Conservation (phyloP, 2,797 vertebrate genomes). For the Paedocypris micromegethes region DNA sequence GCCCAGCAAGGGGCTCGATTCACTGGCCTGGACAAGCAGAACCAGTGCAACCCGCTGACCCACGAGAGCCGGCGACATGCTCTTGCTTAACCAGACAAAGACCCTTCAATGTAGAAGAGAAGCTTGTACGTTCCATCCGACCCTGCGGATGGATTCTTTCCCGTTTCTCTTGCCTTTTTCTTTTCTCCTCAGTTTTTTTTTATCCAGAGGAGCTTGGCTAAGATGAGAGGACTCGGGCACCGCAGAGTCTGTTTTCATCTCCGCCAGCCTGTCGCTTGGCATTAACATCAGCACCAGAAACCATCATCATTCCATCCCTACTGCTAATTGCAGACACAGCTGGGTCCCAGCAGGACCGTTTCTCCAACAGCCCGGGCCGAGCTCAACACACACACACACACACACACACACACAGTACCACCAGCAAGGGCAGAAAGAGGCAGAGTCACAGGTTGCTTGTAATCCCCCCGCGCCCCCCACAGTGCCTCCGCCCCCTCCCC, state of each 20-base stretch:
- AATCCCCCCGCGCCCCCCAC: conserved; percentile 89
- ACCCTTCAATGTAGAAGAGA: conserved; percentile 51
- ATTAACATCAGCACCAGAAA: conserved; percentile 94
- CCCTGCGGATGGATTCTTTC: background rate
- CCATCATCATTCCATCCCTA: conserved; percentile 98
- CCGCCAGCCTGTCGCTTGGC: conserved; percentile 91
- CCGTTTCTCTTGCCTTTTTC: conserved; percentile 28
- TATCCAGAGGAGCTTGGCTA: background rate
- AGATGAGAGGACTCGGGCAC: conserved; percentile 20
- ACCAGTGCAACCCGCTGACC: conserved; percentile 42
- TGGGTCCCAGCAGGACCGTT: conserved; percentile 91
- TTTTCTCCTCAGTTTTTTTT: conserved; percentile 16
- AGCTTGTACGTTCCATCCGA: conserved; percentile 37
- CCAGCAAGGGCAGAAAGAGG: conserved; percentile 97
- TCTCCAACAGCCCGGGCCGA: conserved; percentile 76
- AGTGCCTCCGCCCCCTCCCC: conserved; percentile 77
- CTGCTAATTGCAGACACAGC: conserved; percentile 99
- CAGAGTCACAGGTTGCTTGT: conserved; percentile 99
- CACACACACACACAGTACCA: conserved; percentile 58
- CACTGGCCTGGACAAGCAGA: conserved; percentile 76
- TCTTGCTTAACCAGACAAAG: conserved; percentile 44
- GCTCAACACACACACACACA: conserved; percentile 69
- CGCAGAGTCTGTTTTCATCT: conserved; percentile 64
- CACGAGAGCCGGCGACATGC: conserved; percentile 33
- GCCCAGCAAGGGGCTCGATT: conserved; percentile 81